Conservation (phyloP, 2,888 invertebrate species). For the Nemurella pictetii region DNA sequence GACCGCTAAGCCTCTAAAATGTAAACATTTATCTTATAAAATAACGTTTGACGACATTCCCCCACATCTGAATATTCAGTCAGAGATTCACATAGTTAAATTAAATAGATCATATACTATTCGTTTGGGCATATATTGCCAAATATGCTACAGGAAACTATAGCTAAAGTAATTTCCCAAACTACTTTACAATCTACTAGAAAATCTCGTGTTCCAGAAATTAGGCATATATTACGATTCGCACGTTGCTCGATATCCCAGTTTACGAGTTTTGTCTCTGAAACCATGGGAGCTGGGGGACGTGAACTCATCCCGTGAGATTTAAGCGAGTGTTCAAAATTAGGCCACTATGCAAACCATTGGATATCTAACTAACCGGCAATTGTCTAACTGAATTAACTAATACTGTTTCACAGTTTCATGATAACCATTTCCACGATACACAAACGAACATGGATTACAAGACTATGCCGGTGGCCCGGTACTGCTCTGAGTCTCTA, state of each 20-base stretch:
- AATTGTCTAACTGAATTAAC: not conserved
- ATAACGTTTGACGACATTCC: too few relatives aligned
- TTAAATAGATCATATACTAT: too few relatives aligned
- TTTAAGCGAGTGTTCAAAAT: not conserved
- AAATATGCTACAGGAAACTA: not conserved
- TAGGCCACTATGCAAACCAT: not conserved
- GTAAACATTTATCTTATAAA: too few relatives aligned
- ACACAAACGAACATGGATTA: not conserved
- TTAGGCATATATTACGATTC: too few relatives aligned
- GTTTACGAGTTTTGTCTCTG: not conserved
- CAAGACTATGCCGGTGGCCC: too few relatives aligned
- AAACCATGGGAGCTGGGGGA: not conserved
- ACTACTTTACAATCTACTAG: not conserved
- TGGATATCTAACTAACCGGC: not conserved
- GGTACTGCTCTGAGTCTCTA: too few relatives aligned
- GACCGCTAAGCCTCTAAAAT: too few relatives aligned
- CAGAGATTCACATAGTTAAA: too few relatives aligned
- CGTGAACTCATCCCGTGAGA: not conserved
- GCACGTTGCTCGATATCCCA: not conserved
- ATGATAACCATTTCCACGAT: not conserved
- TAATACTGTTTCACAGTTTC: not conserved
- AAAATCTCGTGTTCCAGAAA: not conserved
- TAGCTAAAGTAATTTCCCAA: not conserved
- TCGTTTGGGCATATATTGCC: too few relatives aligned
- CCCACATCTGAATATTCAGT: not conserved